Conservation (phyloP, 2,888 invertebrate species). For the Therioaphis trifolii region DNA sequence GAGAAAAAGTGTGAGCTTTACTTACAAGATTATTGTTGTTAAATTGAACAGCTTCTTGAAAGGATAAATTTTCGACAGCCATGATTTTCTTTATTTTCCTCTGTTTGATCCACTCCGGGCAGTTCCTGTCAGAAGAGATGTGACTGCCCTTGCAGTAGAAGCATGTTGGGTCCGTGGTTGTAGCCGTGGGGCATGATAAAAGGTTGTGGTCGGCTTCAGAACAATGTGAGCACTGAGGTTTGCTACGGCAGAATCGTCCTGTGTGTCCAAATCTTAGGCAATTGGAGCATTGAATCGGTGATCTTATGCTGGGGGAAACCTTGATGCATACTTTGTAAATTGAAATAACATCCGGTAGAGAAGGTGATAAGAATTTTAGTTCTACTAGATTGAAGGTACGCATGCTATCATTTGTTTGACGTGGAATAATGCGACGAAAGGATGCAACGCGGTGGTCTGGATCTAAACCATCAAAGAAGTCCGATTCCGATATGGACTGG, state of each 20-base stretch:
- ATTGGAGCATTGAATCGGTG: background rate
- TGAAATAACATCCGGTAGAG: background rate
- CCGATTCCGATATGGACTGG: no score
- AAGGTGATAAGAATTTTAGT: background rate
- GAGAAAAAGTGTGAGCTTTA: no score
- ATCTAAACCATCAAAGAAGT: no score
- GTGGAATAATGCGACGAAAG: conserved; percentile 3
- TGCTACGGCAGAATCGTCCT: background rate
- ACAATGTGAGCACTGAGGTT: background rate
- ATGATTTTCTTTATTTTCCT: no score
- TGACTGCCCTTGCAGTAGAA: background rate
- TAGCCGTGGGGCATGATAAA: background rate
- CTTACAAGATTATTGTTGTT: no score
- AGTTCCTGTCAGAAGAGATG: background rate
- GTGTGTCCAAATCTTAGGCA: background rate
- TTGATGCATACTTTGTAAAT: background rate
- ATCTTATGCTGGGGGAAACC: background rate
- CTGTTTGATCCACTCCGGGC: background rate
- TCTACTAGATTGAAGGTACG: background rate
- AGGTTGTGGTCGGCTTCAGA: no score
- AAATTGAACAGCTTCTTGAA: no score
- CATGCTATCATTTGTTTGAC: background rate
- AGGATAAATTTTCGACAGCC: no score
- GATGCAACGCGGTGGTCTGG: background rate
- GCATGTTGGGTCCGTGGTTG: background rate